phyloP scores from a whole-genome alignment of 2,797 vertebrate genomes.

The Lagothrix lagotricha region DNA sequence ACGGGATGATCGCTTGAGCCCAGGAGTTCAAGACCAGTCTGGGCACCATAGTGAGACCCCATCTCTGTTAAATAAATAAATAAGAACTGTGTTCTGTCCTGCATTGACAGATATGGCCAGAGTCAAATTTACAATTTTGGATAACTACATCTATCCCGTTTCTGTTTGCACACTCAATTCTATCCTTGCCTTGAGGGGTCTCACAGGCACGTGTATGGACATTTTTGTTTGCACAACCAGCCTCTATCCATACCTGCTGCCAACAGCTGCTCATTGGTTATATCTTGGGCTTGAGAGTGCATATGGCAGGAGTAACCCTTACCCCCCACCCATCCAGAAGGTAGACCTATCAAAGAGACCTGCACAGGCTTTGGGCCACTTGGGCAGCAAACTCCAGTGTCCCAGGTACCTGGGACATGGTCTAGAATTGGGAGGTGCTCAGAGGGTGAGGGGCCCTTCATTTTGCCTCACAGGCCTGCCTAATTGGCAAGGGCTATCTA shows the following conservation, averaged over 20 bases:
- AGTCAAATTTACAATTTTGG: neutral
- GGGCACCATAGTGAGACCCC: neutral
- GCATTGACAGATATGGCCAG: neutral
- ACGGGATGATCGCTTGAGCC: neutral
- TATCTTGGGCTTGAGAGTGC: neutral
- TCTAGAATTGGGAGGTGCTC: neutral
- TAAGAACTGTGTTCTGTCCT: neutral
- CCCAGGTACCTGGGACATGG: neutral
- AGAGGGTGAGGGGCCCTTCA: neutral
- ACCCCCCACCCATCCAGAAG: neutral
- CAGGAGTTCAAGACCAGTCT: neutral
- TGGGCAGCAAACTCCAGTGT: neutral
- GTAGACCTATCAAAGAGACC: neutral
- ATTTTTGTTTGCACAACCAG: neutral
- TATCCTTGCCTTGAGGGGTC: neutral
- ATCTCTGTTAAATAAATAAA: neutral
- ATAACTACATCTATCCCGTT: neutral
- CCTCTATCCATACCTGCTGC: neutral
- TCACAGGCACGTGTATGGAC: neutral
- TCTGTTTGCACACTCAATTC: neutral
- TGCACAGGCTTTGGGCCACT: neutral
- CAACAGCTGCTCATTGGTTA: neutral
- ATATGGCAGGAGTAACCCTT: neutral
- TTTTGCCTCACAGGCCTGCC: neutral
- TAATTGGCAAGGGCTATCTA: neutral